These are phyloP conservation scores for Sogatella furcifera DNA, from an alignment of 1,140 invertebrate species.

Conservation along the genomic window DNA sequence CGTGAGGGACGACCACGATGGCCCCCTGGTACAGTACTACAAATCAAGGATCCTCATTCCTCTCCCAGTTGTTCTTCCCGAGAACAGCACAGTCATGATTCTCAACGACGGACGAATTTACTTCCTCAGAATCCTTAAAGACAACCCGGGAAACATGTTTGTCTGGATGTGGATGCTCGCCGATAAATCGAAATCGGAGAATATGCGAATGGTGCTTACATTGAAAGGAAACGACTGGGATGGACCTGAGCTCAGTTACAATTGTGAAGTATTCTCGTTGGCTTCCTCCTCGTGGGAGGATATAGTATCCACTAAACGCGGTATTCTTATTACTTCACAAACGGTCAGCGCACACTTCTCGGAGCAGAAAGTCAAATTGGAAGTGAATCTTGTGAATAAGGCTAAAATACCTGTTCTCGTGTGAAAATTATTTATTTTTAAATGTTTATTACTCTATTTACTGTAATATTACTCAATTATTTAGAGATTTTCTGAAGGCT, in stretches of 20 bases:
- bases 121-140: conserved; percentile 10
- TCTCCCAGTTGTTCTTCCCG: background rate
- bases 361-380: background rate
- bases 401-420: background rate
- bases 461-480: too few species aligned
- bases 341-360: background rate
- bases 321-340: background rate
- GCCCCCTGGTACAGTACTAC: conserved; percentile 13
- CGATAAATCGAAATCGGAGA: conserved; percentile 6
- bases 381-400: conserved; percentile 1
- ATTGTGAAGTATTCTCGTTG: conserved; percentile 3
- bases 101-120: background rate
- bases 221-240: conserved; percentile 4
- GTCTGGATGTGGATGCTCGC: conserved; percentile 9
- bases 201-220: conserved; percentile 1
- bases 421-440: background rate
- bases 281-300: conserved; percentile 1
- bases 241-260: conserved; percentile 7
- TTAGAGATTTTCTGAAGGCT: too few species aligned
- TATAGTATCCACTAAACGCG: background rate
- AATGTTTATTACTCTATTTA: background rate
- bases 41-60: background rate
- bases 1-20: conserved; percentile 8
- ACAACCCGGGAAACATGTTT: background rate
- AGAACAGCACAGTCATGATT: conserved; percentile 5